phyloP scores from a whole-genome alignment of 2,797 vertebrate species.

The Acropternis orthonyx region DNA sequence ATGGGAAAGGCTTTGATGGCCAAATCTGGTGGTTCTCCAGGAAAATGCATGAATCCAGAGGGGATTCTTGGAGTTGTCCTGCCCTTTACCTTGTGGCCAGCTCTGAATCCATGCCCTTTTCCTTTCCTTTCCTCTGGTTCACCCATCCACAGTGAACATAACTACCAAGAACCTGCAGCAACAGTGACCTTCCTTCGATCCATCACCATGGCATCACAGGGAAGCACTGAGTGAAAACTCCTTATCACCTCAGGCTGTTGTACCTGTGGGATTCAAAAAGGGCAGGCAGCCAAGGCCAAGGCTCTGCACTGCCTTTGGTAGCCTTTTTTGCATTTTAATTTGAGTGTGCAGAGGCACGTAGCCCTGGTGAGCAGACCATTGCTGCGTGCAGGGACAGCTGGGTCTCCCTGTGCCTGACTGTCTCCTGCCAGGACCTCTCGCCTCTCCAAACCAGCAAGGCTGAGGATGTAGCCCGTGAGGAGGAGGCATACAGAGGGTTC shows the following conservation, averaged over 20 bases:
- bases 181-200: background rate
- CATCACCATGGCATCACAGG: fast-evolving
- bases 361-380: background rate
- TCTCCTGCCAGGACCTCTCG: background rate
- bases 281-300: background rate
- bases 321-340: background rate
- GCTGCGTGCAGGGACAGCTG: background rate
- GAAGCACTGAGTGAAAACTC: background rate
- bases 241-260: background rate
- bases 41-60: background rate
- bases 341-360: background rate
- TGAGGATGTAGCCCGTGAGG: background rate
- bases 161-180: fast-evolving
- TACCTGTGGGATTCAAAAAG: fast-evolving
- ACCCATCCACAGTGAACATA: background rate
- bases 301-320: background rate
- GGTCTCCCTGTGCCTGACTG: too few relatives aligned
- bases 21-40: background rate
- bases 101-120: background rate
- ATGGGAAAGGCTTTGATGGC: background rate
- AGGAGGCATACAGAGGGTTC: background rate
- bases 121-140: background rate
- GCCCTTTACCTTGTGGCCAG: background rate
- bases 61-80: background rate
- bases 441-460: fast-evolving